A percentile compares a stretch with the other conserved stretches of the same genome.
Conservation (phyloP, 2,888 invertebrate genomes). For the Nemoura dubitans region DNA sequence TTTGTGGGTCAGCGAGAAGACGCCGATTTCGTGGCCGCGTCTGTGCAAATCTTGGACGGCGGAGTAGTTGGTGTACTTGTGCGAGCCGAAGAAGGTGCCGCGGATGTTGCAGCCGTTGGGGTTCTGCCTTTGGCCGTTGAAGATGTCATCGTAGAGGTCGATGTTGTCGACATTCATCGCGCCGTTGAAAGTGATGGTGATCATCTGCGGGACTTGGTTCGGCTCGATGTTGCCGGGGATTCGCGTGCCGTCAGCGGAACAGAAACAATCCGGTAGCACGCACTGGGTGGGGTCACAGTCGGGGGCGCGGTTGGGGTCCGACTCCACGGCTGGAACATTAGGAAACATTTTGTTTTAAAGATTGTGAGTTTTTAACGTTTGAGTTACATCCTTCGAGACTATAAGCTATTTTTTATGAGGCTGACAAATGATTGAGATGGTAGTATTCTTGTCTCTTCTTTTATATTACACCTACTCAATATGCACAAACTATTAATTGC, state of each 20-base stretch:
- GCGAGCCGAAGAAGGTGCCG: slow-evolving; percentile 91
- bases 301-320: slow-evolving; percentile 90
- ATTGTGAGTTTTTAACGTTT: too few species aligned
- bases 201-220: slow-evolving; percentile 90
- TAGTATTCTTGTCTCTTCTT: too few species aligned
- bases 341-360: neutral
- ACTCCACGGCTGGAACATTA: slow-evolving; percentile 76
- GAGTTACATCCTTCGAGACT: too few species aligned
- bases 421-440: too few species aligned
- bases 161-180: slow-evolving; percentile 93
- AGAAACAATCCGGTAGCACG: slow-evolving; percentile 90
- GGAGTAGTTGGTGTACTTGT: slow-evolving; percentile 92
- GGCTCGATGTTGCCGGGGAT: slow-evolving; percentile 87
- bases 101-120: slow-evolving; percentile 90
- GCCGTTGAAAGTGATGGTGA: slow-evolving; percentile 91
- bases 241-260: slow-evolving; percentile 89
- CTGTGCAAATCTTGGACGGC: slow-evolving; percentile 89
- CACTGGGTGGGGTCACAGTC: slow-evolving; percentile 91
- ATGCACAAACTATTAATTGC: too few species aligned
- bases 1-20: slow-evolving; percentile 92
- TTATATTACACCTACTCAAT: too few species aligned
- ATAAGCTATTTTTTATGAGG: too few species aligned
- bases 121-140: slow-evolving; percentile 84
- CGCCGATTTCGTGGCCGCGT: slow-evolving; percentile 89
- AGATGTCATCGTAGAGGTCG: slow-evolving; percentile 89